A percentile compares a stretch with the other conserved stretches of the same genome.
These are phyloP conservation scores for Drosophila seclusa DNA, from an alignment of 2,888 invertebrate genomes.

Conservation along the genomic window DNA sequence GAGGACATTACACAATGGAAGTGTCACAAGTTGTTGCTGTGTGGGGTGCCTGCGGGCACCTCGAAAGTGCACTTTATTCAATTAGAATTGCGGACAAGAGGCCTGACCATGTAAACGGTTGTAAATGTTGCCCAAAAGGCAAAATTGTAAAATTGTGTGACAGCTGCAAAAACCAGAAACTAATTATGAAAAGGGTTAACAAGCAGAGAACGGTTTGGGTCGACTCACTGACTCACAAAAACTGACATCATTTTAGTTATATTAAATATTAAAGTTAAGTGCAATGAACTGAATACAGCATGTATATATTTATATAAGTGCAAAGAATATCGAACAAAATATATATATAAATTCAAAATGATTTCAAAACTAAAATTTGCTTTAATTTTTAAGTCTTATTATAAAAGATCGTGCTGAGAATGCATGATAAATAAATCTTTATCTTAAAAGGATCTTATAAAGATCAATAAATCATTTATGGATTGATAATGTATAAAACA, in stretches of 20 bases:
- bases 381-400: neutral
- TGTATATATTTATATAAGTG: neutral
- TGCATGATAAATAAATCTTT: neutral
- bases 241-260: conserved; percentile 42
- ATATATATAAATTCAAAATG: neutral
- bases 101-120: conserved; percentile 49
- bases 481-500: neutral
- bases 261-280: neutral
- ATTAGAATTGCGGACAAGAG: conserved; percentile 61
- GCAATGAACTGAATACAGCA: neutral
- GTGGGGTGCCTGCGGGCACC: conserved; percentile 38
- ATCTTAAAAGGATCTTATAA: neutral
- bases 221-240: neutral
- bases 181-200: conserved; percentile 57
- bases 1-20: conserved; percentile 68
- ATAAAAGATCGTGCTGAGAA: too few species aligned
- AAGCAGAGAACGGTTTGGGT: conserved; percentile 3
- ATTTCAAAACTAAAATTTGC: neutral
- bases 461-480: neutral
- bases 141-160: conserved; percentile 60
- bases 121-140: conserved; percentile 69
- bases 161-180: conserved; percentile 64
- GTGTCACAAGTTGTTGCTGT: conserved; percentile 69
- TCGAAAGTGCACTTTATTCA: conserved; percentile 76
- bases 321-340: neutral